phyloP scores from a whole-genome alignment of 2,797 vertebrate genomes.

The Pipistrellus pygmaeus region DNA sequence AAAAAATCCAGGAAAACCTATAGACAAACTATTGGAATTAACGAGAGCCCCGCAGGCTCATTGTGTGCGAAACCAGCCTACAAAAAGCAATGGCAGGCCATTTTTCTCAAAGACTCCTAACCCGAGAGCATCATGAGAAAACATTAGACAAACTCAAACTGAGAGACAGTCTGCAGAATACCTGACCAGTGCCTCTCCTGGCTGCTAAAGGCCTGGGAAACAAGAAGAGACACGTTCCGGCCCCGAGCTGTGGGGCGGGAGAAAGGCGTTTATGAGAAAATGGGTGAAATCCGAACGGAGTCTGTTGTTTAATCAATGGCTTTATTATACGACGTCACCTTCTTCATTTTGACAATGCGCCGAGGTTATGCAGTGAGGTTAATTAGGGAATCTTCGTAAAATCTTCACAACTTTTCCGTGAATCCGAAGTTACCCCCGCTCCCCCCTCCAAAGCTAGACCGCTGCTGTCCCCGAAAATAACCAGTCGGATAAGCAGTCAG shows the following conservation, averaged over 20 bases:
- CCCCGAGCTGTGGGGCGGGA: neutral
- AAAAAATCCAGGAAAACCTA: neutral
- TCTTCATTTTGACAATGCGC: neutral
- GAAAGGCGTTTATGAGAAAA: neutral
- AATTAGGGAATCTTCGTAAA: neutral
- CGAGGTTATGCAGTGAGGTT: neutral
- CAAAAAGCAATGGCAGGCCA: neutral
- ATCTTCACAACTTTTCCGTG: constrained; percentile 16
- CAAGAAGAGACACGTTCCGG: neutral
- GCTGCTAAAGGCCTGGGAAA: neutral
- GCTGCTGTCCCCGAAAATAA: neutral
- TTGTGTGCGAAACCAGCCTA: neutral
- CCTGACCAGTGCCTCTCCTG: neutral
- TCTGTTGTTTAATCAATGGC: neutral
- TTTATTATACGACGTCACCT: neutral
- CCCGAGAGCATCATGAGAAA: neutral
- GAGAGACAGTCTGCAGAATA: neutral
- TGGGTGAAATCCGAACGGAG: neutral
- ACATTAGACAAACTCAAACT: neutral
- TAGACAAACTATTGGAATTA: constrained; percentile 1
- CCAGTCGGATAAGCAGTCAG: neutral
- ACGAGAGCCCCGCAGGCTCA: neutral
- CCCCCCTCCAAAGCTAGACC: neutral
- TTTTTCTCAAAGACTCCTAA: neutral
- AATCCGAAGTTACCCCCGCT: neutral